Percentiles rank a stretch among this genome's conserved stretches.
phyloP scores from a whole-genome alignment of 2,113 vertebrate species.

The Gallinago media region DNA sequence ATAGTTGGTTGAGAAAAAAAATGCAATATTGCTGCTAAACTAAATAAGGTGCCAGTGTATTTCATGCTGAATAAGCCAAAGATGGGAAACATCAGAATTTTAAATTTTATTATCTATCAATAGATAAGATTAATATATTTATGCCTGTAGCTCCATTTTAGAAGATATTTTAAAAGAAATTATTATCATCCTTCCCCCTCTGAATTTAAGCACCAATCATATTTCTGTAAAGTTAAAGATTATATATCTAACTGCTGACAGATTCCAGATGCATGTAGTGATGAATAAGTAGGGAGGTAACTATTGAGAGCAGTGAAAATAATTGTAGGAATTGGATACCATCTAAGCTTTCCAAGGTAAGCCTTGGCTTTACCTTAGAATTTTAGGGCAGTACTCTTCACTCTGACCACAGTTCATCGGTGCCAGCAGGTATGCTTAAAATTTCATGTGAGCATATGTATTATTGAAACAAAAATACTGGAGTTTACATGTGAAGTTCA shows the following conservation, averaged over 20 bases:
- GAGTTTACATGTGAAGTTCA: background rate
- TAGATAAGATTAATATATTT: background rate
- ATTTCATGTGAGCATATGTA: background rate
- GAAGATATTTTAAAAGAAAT: background rate
- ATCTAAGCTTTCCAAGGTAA: background rate
- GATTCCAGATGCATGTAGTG: background rate
- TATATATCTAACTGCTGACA: background rate
- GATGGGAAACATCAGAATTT: background rate
- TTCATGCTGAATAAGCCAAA: background rate
- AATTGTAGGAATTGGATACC: background rate
- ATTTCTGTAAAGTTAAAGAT: background rate
- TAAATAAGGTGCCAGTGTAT: background rate
- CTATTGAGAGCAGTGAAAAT: background rate
- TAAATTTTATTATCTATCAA: background rate
- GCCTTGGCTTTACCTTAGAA: background rate
- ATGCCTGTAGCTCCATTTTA: background rate
- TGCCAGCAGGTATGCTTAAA: background rate
- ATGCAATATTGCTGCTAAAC: background rate
- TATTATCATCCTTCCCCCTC: background rate
- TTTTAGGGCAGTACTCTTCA: background rate
- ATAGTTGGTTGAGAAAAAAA: background rate
- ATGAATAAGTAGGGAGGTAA: background rate
- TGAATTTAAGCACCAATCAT: background rate
- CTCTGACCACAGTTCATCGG: background rate
- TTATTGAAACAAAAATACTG: background rate